phyloP scores from a whole-genome alignment of 2,797 vertebrate species.

The Pristis pectinata region DNA sequence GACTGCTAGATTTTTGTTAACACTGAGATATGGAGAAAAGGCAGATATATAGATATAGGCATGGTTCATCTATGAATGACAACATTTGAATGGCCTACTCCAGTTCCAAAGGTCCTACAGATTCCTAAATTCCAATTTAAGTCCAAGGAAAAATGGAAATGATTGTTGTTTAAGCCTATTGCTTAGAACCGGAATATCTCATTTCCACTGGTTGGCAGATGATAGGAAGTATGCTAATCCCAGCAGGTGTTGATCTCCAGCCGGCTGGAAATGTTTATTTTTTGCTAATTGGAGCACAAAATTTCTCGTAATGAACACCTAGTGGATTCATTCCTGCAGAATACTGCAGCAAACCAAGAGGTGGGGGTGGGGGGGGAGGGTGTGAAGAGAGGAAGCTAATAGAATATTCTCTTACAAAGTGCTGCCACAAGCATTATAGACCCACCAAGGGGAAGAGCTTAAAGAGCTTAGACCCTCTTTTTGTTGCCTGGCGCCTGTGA shows the following conservation, averaged over 20 bases:
- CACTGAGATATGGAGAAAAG: too few relatives aligned
- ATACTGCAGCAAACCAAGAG: background rate
- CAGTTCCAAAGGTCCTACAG: too few relatives aligned
- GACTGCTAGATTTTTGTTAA: too few relatives aligned
- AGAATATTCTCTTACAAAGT: background rate
- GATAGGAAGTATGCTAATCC: background rate
- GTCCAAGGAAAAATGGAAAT: background rate
- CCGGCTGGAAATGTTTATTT: background rate
- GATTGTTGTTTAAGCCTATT: background rate
- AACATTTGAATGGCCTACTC: too few relatives aligned
- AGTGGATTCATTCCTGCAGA: background rate
- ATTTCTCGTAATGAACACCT: background rate
- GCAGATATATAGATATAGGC: too few relatives aligned
- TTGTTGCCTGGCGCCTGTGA: too few relatives aligned
- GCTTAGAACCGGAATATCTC: background rate
- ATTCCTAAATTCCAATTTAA: too few relatives aligned
- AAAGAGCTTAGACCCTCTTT: too few relatives aligned
- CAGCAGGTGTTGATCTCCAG: background rate
- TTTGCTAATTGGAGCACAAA: background rate
- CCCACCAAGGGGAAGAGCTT: background rate
- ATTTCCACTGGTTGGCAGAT: background rate
- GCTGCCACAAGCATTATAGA: background rate
- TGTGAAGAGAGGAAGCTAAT: background rate
- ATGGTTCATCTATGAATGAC: too few relatives aligned
- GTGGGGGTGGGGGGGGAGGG: background rate